A percentile compares a stretch with the other conserved stretches of the same genome.
These are phyloP conservation scores for Dusona sp. DNA, from an alignment of 2,888 invertebrate genomes.

Conservation along the genomic window DNA sequence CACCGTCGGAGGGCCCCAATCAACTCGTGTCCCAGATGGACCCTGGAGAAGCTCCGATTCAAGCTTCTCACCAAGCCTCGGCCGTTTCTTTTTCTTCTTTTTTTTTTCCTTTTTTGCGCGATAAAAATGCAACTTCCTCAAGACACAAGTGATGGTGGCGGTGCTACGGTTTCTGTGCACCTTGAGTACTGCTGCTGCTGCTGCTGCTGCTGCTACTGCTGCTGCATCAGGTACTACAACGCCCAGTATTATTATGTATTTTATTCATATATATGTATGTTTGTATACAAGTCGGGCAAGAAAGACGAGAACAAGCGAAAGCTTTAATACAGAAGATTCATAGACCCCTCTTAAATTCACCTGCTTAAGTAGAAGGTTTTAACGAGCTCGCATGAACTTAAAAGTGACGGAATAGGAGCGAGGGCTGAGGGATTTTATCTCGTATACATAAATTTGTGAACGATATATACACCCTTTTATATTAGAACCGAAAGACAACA, in stretches of 20 bases:
- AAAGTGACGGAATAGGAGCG: constrained; percentile 49
- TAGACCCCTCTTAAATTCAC: constrained; percentile 57
- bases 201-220: no score
- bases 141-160: constrained; percentile 1
- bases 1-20: neutral
- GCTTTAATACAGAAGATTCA: constrained; percentile 34
- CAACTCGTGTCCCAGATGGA: neutral
- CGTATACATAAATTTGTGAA: constrained; percentile 15
- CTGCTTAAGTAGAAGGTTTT: constrained; percentile 55
- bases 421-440: constrained; percentile 16
- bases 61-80: neutral
- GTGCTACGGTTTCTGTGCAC: neutral
- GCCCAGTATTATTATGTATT: neutral
- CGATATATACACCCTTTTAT: neutral
- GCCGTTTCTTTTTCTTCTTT: neutral
- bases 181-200: neutral
- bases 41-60: neutral
- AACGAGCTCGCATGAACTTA: constrained; percentile 61
- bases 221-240: constrained; percentile 3
- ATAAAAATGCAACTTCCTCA: constrained; percentile 36
- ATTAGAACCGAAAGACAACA: constrained; percentile 41
- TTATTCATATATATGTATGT: neutral
- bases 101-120: neutral
- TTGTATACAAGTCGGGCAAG: constrained; percentile 18
- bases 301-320: constrained; percentile 34